Conservation (phyloP, 2,888 invertebrate genomes). For the Eupithecia tripunctaria region DNA sequence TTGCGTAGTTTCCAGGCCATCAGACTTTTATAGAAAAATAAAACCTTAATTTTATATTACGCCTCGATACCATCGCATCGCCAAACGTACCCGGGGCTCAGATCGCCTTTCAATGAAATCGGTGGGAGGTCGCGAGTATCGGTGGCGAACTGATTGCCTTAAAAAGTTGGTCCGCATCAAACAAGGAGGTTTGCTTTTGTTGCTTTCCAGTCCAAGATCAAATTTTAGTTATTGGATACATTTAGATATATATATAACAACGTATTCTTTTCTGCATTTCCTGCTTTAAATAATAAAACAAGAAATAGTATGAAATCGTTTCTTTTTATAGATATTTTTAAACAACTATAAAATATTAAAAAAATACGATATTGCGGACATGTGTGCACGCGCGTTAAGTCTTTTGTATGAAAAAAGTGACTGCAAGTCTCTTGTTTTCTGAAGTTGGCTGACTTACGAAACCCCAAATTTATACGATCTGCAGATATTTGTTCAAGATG, state of each 20-base stretch:
- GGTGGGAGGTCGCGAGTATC: neutral
- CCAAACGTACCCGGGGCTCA: neutral
- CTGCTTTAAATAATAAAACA: neutral
- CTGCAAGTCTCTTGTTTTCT: neutral
- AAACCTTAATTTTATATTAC: neutral
- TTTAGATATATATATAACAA: neutral
- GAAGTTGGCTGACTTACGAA: neutral
- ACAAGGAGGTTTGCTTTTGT: neutral
- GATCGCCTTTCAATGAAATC: neutral
- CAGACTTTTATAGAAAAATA: too few species aligned
- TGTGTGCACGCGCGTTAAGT: neutral
- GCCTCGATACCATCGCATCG: neutral
- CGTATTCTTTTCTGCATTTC: neutral
- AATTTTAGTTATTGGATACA: neutral
- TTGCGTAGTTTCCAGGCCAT: too few species aligned
- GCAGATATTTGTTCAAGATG: too few species aligned
- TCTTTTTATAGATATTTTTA: too few species aligned
- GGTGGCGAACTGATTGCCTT: neutral
- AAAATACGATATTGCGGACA: too few species aligned
- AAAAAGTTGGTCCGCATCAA: neutral
- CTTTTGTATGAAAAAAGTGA: neutral
- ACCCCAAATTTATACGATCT: too few species aligned
- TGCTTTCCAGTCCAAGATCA: too few species aligned
- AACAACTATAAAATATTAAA: too few species aligned
- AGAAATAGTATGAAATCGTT: neutral